Conservation (phyloP, 2,888 invertebrate genomes). For the Sminthurinus aureus region DNA sequence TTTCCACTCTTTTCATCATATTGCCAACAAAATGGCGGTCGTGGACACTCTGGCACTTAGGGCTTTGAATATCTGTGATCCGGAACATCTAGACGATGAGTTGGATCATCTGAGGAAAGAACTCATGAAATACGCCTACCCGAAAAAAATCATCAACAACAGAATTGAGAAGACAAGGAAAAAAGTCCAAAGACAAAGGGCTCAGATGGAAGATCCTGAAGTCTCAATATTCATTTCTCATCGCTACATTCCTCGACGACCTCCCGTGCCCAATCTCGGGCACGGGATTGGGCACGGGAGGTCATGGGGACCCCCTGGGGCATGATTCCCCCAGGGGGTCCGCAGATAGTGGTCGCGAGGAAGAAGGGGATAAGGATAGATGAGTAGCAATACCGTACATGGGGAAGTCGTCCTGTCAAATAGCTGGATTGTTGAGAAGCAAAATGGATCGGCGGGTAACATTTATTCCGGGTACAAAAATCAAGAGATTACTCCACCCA, state of each 20-base stretch:
- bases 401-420: background rate
- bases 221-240: background rate
- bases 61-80: background rate
- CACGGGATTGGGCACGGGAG: too few relatives aligned
- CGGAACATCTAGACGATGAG: background rate
- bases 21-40: background rate
- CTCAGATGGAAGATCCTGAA: background rate
- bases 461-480: background rate
- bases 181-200: background rate
- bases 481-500: background rate
- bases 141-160: background rate
- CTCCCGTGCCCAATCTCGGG: too few relatives aligned
- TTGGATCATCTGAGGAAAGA: background rate
- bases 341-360: background rate
- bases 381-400: slow-evolving; percentile 5
- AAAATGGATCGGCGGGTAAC: background rate
- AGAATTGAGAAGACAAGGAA: background rate
- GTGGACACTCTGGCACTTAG: background rate
- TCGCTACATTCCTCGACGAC: background rate
- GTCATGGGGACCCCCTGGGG: too few relatives aligned
- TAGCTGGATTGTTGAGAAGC: background rate
- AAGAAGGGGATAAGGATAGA: background rate
- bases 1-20: background rate
- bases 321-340: background rate
- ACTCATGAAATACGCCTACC: background rate